These are phyloP conservation scores for Tragelaphus scriptus DNA, from an alignment of 2,113 vertebrate species.

Conservation along the genomic window DNA sequence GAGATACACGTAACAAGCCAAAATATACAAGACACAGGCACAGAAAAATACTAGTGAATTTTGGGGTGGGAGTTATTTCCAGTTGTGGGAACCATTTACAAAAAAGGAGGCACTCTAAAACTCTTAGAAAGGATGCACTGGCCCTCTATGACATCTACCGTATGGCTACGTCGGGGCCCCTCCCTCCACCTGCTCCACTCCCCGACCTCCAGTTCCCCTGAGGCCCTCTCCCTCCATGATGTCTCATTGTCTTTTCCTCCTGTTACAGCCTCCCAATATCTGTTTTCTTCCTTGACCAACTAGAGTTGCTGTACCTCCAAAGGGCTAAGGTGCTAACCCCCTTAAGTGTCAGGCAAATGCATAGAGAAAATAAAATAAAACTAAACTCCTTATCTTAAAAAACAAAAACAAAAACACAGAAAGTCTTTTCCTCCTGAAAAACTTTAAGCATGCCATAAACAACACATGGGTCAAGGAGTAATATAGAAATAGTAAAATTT, in stretches of 20 bases:
- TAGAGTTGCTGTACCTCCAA: conserved; percentile 14
- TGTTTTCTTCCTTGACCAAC: conserved; percentile 52
- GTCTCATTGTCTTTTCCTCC: background rate
- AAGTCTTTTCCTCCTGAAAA: background rate
- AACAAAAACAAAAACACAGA: background rate
- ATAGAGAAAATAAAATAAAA: conserved; percentile 67
- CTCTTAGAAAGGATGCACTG: conserved; percentile 82
- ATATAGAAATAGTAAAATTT: background rate
- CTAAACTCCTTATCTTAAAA: background rate
- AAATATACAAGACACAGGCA: background rate
- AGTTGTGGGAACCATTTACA: background rate
- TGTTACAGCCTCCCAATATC: background rate
- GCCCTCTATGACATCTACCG: conserved; percentile 89
- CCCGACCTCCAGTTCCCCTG: conserved; percentile 86
- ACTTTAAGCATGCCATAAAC: background rate
- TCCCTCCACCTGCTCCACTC: conserved; percentile 84
- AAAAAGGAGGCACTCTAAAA: background rate
- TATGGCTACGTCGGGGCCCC: conserved; percentile 91
- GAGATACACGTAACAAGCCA: conserved; percentile 11
- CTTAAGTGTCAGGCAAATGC: conserved; percentile 36
- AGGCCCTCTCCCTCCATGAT: conserved; percentile 82
- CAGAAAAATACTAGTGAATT: background rate
- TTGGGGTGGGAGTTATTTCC: background rate
- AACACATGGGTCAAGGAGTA: background rate
- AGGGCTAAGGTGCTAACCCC: background rate